Evolutionary conservation across 2,113 vertebrate species (phyloP).

Genomic region (Fulica atra): DNA sequence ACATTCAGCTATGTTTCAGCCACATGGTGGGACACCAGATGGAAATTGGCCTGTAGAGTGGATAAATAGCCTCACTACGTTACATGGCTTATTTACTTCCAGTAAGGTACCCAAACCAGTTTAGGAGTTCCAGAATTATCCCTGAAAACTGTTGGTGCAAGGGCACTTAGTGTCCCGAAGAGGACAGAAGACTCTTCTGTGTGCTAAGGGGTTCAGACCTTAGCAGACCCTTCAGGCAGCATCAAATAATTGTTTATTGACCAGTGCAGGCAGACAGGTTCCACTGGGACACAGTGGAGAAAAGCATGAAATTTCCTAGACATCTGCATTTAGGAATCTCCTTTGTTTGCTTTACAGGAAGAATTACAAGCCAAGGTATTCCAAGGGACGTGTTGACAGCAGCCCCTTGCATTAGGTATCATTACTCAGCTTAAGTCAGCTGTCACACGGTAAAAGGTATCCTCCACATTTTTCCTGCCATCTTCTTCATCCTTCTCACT

Average conservation of each 20-base stretch:
- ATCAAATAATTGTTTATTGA: neutral
- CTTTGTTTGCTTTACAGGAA: neutral
- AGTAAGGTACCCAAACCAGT: neutral
- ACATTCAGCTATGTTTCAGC: neutral
- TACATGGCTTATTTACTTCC: neutral
- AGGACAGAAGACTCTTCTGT: neutral
- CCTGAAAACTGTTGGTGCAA: neutral
- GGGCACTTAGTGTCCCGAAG: neutral
- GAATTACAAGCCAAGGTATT: neutral
- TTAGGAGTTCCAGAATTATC: neutral
- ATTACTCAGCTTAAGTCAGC: neutral
- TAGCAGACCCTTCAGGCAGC: neutral
- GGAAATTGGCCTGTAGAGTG: neutral
- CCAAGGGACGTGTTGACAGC: neutral
- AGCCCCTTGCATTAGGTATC: neutral
- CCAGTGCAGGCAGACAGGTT: neutral
- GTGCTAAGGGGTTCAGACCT: too few relatives aligned
- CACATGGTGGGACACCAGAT: neutral
- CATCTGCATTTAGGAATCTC: neutral
- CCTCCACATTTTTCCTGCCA: neutral
- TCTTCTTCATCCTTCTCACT: neutral
- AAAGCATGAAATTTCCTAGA: neutral
- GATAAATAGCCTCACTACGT: neutral
- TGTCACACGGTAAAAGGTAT: neutral
- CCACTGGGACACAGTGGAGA: neutral